Evolutionary conservation across 1,140 invertebrate genomes (phyloP).

Genomic region (Diabrotica undecimpunctata): DNA sequence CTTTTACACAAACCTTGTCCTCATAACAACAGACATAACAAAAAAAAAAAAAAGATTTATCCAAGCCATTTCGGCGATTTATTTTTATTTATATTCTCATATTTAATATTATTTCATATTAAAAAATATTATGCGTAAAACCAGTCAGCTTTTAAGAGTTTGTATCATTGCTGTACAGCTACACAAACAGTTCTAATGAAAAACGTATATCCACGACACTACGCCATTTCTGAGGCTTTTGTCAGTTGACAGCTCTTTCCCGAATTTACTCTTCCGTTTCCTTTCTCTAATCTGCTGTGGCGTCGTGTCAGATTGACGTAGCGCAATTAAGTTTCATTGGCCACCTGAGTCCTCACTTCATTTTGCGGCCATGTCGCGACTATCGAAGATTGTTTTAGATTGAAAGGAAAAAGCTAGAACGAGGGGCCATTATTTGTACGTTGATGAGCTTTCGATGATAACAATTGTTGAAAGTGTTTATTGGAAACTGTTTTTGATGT

Average conservation of each 20-base stretch:
- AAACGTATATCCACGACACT: too few species aligned
- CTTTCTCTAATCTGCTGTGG: background rate
- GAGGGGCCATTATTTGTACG: background rate
- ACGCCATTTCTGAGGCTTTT: background rate
- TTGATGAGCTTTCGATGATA: conserved; percentile 5
- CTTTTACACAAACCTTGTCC: too few species aligned
- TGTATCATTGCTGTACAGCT: too few species aligned
- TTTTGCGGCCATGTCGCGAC: conserved; percentile 10
- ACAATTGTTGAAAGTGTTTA: background rate
- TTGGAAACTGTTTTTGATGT: too few species aligned
- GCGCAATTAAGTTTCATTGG: background rate
- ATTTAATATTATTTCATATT: too few species aligned
- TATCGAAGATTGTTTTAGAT: background rate
- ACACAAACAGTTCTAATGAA: too few species aligned
- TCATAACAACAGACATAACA: too few species aligned
- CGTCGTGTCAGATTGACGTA: conserved; percentile 6
- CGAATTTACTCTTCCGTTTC: conserved; percentile 1
- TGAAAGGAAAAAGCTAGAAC: conserved; percentile 1
- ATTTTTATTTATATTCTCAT: too few species aligned
- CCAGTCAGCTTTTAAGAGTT: too few species aligned
- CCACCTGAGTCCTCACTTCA: conserved; percentile 9
- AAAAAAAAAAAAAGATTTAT: too few species aligned
- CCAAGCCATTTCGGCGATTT: too few species aligned
- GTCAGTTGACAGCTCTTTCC: background rate
- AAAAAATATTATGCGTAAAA: too few species aligned